phyloP scores from a whole-genome alignment of 2,797 vertebrate genomes.

The Moxostoma hubbsi region DNA sequence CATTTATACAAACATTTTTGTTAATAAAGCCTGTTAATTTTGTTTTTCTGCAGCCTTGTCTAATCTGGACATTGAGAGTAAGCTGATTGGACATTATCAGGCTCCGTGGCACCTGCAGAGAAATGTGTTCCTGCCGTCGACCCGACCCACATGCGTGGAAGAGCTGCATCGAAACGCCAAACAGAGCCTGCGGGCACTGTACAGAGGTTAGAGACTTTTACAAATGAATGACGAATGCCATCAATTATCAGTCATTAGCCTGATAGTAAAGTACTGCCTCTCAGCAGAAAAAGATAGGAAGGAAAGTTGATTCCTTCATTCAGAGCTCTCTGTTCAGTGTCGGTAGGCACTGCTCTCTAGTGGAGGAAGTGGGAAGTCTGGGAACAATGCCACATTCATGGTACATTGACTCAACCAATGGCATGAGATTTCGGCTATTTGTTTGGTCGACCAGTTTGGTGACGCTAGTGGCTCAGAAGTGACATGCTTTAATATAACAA shows the following conservation, averaged over 20 bases:
- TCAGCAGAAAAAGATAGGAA: too few relatives aligned
- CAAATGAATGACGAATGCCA: neutral
- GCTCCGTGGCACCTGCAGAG: slow-evolving; percentile 91
- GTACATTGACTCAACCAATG: too few relatives aligned
- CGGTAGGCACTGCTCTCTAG: neutral
- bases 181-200: slow-evolving; percentile 83
- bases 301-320: too few relatives aligned
- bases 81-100: slow-evolving; percentile 87
- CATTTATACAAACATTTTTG: neutral
- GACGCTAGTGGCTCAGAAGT: too few relatives aligned
- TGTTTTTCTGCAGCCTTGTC: slow-evolving; percentile 86
- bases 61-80: slow-evolving; percentile 93
- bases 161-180: slow-evolving; percentile 90
- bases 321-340: neutral
- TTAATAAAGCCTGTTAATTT: neutral
- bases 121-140: slow-evolving; percentile 87
- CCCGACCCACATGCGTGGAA: slow-evolving; percentile 87
- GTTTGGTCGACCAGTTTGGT: too few relatives aligned
- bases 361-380: neutral
- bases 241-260: neutral
- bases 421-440: too few relatives aligned
- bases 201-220: slow-evolving; percentile 43
- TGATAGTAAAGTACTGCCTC: too few relatives aligned
- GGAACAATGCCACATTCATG: neutral
- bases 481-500: too few relatives aligned